Evolutionary conservation across 2,797 vertebrate species (phyloP), one percentile per base, ranked within the genome.

Genomic region (Manis crassicaudata): DNA sequence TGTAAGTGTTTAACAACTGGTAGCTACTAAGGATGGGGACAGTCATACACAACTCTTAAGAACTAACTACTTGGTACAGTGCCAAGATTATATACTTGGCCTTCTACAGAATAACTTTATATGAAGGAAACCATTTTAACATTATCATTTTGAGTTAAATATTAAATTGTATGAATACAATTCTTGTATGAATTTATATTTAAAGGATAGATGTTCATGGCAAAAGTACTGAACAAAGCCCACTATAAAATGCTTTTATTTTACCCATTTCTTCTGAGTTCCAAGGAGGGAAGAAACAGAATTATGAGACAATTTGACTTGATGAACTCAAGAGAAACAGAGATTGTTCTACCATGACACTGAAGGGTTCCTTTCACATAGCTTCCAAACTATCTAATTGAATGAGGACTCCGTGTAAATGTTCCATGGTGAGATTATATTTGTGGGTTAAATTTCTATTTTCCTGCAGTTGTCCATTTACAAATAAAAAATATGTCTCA

Each of bases 41-140:
- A 65, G 21, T 29, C 73, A 87, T 68, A 72, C 89, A 63, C 11
- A 87, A 63, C 9, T 29, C 3, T 12, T 91, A n/a, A 23, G 43
- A 65, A 46, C 7, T 60, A 84, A 23, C 2, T 73, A 46, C 10
- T 54, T 35, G 32, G 6, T 35, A 56, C 35, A 84, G 76, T 81
- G 5, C 27, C 29, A 92, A 13, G 13, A 50, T 60, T 23, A 83
- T 20, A 83, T 12, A 67, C 14, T 77, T 68, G 25, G 37, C 7
- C 17, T 62, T 85, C 23, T 10, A 35, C 35, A 73, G 76, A 94
- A 37, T 72, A 94, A 76, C 50, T 83, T 46, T 32, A 43, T 1
- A 68, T 54, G 46, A 54, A 63, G 21, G 23, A 93, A 93, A 93
- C 29, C 23, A 86, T 56, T 81, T 92, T 54, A 94, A 72, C 10